Base-by-base conservation (phyloP, 2,113 vertebrate genomes). In the Sisor rabdophorus region DNA sequence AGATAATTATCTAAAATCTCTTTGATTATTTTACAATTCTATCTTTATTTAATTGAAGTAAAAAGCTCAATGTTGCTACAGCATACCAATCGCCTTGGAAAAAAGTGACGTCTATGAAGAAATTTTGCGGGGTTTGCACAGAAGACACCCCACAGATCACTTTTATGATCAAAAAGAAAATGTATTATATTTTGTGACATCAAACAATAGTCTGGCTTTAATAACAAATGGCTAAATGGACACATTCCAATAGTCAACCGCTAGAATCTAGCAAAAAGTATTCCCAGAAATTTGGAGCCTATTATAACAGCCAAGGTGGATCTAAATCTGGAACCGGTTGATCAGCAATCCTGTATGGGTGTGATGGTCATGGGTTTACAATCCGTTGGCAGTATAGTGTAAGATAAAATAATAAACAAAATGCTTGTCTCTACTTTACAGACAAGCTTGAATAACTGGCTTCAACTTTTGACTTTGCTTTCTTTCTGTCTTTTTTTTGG, bases 381-480 rank as follows among this genome's bases (percentile, higher is more conserved):
- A 22, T 44, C 12, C 20, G 9, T 44, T 47, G 12, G 6, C 61
- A 65, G n/a, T 22, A 44, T 44, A 44, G 13, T 65, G 36, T 44
- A 44, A 7, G 20, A 64, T 40, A 13, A 40, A n/a, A 19, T 32
- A 32, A 32, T n/a, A 40, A 40, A 61, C 11, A 19, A 28, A 28
- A 36, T 1, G 5, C 26, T 7, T 11, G 30, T 44, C 11, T 22
- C 32, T 44, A 4, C 17, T 65, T 65, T 3, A 12, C 20, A 56
- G 20, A 71, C 20, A 26, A 55, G 24, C 28, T 1, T 24, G n/a
- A 10, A 11, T 40, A 30, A 40, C 63, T 47, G 20, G 22, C 70
- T 72, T 72, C 8, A 56, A 55, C 19, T 36, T 70, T 67, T 58
- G 71, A 20, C 61, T 28, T 71, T 1, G 13, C 61, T 30, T 36